Percentiles rank a stretch among this genome's conserved stretches.
Conservation (phyloP, 53 echinoderm and acorn worm species). For the Pentamera pediparva region DNA sequence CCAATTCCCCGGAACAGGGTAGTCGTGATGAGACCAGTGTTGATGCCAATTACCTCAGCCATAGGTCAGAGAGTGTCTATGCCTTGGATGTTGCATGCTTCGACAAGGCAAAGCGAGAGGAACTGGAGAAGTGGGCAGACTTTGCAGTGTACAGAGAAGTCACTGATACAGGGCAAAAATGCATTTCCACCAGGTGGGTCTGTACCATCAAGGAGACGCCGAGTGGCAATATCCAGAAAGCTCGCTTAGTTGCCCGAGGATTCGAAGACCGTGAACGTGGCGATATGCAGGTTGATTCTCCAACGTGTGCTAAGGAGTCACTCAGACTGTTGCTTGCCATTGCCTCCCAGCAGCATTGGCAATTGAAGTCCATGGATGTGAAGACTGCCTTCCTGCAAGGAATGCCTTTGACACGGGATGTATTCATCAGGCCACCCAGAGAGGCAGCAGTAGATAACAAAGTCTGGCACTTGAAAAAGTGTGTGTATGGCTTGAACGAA, state of each 20-base stretch:
- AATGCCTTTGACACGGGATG: neutral
- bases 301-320: constrained; percentile 4
- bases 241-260: constrained; percentile 1
- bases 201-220: neutral
- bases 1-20: neutral
- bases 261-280: neutral
- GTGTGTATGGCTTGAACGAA: constrained; percentile 1
- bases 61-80: neutral
- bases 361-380: neutral
- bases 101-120: neutral
- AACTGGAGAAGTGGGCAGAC: neutral
- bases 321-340: neutral
- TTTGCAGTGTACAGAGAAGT: neutral
- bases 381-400: constrained; percentile 9
- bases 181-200: constrained; percentile 13
- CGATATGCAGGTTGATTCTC: neutral
- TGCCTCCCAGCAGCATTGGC: neutral
- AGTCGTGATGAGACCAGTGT: neutral
- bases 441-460: neutral
- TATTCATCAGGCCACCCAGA: neutral
- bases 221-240: neutral
- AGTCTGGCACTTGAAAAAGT: neutral
- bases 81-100: neutral
- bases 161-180: neutral
- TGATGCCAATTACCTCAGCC: no score